Conservation (phyloP, 2,113 vertebrate genomes). For the Gymnogyps californianus region DNA sequence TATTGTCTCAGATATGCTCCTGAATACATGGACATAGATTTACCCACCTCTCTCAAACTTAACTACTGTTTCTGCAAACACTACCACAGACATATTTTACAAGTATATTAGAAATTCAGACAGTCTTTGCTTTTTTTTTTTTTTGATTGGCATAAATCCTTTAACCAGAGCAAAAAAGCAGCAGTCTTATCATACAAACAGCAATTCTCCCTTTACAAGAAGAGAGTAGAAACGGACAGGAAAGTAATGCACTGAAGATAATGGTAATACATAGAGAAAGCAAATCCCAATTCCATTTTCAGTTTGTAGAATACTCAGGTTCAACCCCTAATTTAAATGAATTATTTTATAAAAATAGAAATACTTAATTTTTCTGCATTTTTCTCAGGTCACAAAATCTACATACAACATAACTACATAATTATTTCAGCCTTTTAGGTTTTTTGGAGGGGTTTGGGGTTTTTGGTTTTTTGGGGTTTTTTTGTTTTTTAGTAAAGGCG, state of each 20-base stretch:
- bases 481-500: background rate
- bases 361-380: background rate
- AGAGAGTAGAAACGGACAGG: background rate
- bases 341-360: background rate
- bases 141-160: background rate
- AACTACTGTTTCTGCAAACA: constrained; percentile 8
- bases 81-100: background rate
- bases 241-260: background rate
- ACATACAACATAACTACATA: background rate
- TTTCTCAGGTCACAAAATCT: background rate
- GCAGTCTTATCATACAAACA: background rate
- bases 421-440: background rate
- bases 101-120: background rate
- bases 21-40: background rate
- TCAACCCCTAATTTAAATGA: background rate
- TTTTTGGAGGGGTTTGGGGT: background rate
- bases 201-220: background rate
- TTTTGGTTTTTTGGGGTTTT: no score
- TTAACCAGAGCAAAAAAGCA: background rate
- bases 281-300: background rate
- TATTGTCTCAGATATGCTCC: background rate
- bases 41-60: background rate
- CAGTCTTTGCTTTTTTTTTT: background rate
- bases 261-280: background rate
- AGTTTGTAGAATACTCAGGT: background rate